phyloP scores from a whole-genome alignment of 2,888 invertebrate species.

The Brachypalpus laphriformis region DNA sequence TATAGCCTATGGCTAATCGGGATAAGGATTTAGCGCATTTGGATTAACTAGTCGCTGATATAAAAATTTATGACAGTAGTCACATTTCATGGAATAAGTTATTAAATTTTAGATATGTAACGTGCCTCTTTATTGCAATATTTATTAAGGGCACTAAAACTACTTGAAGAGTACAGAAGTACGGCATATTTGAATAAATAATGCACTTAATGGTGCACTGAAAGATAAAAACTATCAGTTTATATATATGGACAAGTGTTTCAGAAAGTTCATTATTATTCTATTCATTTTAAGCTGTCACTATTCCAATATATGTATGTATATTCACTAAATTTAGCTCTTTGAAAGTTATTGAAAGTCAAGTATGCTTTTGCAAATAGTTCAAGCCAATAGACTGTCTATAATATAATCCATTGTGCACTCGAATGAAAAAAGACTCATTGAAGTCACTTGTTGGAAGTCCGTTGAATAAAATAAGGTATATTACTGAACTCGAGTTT shows the following conservation, averaged over 20 bases:
- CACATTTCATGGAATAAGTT: not conserved
- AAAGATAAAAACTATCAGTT: too few relatives aligned
- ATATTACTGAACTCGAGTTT: too few relatives aligned
- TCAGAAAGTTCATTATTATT: too few relatives aligned
- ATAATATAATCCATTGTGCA: not conserved
- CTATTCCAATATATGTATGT: not conserved
- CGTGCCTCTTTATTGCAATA: not conserved
- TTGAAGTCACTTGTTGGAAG: too few relatives aligned
- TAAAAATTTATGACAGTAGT: not conserved
- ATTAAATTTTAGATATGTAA: not conserved
- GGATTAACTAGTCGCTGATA: not conserved
- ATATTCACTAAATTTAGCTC: not conserved
- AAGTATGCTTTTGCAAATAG: not conserved
- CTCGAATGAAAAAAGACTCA: not conserved
- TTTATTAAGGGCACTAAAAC: not conserved
- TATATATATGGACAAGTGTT: too few relatives aligned
- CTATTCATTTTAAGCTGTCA: too few relatives aligned
- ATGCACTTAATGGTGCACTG: not conserved
- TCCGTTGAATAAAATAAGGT: too few relatives aligned
- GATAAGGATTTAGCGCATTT: not conserved
- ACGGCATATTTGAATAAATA: constrained; percentile 12
- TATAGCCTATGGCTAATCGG: not conserved
- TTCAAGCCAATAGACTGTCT: not conserved
- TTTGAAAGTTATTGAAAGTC: not conserved
- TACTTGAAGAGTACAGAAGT: not conserved